Base-by-base conservation (phyloP, 1,140 invertebrate genomes). In the Drosophila watanabei region DNA sequence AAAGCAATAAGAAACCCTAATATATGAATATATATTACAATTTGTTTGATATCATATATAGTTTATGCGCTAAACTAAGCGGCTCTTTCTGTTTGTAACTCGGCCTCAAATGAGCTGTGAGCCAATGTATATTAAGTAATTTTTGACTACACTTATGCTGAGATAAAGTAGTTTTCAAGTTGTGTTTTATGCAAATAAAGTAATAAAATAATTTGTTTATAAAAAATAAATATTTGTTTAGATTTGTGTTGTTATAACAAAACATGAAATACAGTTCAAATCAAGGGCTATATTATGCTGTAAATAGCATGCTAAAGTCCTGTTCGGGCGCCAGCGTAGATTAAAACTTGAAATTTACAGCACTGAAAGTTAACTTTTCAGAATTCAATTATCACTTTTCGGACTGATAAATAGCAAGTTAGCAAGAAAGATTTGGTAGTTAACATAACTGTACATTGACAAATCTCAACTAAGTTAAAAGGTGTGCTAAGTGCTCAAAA, bases 111-210 rank as follows among this genome's bases (percentile, higher is more conserved):
- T 18, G 0, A 20, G 30, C 14, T 9, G 49, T 18, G 13, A 33
- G 49, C 51, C 51, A 35, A 35, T 37, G 18, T 56, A 81, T 87
- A 83, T 68, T 70, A 54, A 62, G 52, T 80, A 77, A 88, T 80
- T 87, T 75, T 35, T 80, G 80, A 60, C 52, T 64, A 65, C 48
- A 28, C 35, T 57, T 58, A 69, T 63, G 64, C 65, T 78, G 61
- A 83, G 61, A 80, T 63, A 66, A 64, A 85, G 84, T 48, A 87
- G 73, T 83, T 86, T 83, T 51, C 56, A 83, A 78, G 84, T 89
- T 88, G 85, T 80, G 84, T 89, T 88, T 85, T 81, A 89, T 79
- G 62, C 48, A 51, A 66, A 79, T 79, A 88, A 88, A 79, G 58
- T 57, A 52, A 68, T 8, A 71, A 70, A 65, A 39, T 77, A 75